Conservation (phyloP, 2,888 invertebrate genomes). For the Acleris emargana region DNA sequence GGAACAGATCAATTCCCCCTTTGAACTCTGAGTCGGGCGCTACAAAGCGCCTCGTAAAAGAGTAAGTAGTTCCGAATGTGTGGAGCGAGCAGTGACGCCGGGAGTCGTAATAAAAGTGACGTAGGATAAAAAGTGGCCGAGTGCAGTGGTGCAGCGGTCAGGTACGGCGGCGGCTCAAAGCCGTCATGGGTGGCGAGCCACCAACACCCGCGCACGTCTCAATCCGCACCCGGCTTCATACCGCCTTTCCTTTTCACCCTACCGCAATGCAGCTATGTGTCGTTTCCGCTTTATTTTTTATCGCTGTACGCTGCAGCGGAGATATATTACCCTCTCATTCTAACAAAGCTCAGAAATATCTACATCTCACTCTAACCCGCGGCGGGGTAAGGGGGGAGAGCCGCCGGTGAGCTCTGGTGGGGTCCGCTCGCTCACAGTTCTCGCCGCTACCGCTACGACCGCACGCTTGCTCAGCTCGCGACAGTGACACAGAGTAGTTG, state of each 20-base stretch:
- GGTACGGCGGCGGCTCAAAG: slow-evolving; percentile 76
- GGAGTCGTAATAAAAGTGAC: slow-evolving; percentile 79
- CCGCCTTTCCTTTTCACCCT: slow-evolving; percentile 82
- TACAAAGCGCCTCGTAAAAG: slow-evolving; percentile 70
- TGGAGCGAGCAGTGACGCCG: slow-evolving; percentile 67
- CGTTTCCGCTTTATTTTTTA: slow-evolving; percentile 84
- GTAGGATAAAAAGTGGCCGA: slow-evolving; percentile 73
- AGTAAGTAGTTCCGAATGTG: slow-evolving; percentile 77
- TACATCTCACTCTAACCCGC: slow-evolving; percentile 60
- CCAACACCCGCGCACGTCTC: slow-evolving; percentile 83
- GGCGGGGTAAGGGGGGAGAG: slow-evolving; percentile 60
- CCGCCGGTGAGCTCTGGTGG: slow-evolving; percentile 64
- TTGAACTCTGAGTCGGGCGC: slow-evolving; percentile 61
- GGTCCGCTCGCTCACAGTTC: slow-evolving; percentile 77
- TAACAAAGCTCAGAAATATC: slow-evolving; percentile 64
- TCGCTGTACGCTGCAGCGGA: slow-evolving; percentile 77
- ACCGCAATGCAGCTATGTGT: slow-evolving; percentile 83
- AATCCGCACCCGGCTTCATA: slow-evolving; percentile 82
- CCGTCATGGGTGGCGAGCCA: slow-evolving; percentile 83
- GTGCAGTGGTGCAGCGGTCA: slow-evolving; percentile 46
- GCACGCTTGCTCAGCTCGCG: slow-evolving; percentile 57
- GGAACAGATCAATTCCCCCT: slow-evolving; percentile 74
- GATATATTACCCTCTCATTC: slow-evolving; percentile 73
- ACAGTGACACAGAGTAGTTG: slow-evolving; percentile 68
- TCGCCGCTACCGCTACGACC: slow-evolving; percentile 66